Conservation (phyloP, 2,888 invertebrate genomes). For the Dolichomitus sp. region DNA sequence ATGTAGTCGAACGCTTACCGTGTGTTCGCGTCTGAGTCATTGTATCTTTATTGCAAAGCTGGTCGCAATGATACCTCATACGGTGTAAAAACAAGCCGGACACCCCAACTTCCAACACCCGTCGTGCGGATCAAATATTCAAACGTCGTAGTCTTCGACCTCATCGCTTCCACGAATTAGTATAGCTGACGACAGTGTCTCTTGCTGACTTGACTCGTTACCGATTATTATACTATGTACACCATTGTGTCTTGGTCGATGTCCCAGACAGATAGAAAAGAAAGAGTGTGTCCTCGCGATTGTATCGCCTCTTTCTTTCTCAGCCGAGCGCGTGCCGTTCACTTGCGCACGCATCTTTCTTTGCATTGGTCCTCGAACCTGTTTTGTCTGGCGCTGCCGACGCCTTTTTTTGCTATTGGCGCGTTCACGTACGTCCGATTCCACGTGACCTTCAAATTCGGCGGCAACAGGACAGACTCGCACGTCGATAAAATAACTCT, state of each 20-base stretch:
- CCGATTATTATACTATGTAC: constrained; percentile 26
- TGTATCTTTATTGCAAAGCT: constrained; percentile 18
- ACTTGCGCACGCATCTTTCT: constrained; percentile 40
- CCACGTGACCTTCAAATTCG: constrained; percentile 45
- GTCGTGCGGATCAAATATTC: constrained; percentile 39
- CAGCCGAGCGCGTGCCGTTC: constrained; percentile 31
- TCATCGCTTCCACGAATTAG: constrained; percentile 36
- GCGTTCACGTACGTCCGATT: constrained; percentile 21
- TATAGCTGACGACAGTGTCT: constrained; percentile 5
- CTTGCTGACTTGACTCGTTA: constrained; percentile 29
- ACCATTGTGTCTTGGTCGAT: constrained; percentile 20
- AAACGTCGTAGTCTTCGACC: constrained; percentile 37
- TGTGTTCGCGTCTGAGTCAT: constrained; percentile 34
- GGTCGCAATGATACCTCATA: neutral
- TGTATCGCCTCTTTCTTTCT: constrained; percentile 25
- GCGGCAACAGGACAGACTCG: constrained; percentile 19
- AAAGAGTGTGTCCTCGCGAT: constrained; percentile 9
- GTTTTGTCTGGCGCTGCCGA: constrained; percentile 14
- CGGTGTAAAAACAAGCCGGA: neutral
- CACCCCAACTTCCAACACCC: constrained; percentile 5
- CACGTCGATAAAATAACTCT: constrained; percentile 33
- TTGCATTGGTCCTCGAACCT: constrained; percentile 40
- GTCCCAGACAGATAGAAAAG: neutral
- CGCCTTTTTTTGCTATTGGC: constrained; percentile 30
- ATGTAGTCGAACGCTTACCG: neutral